These are phyloP conservation scores for Cyclargus thomasi DNA, from an alignment of 1,140 invertebrate species.

Conservation along the genomic window DNA sequence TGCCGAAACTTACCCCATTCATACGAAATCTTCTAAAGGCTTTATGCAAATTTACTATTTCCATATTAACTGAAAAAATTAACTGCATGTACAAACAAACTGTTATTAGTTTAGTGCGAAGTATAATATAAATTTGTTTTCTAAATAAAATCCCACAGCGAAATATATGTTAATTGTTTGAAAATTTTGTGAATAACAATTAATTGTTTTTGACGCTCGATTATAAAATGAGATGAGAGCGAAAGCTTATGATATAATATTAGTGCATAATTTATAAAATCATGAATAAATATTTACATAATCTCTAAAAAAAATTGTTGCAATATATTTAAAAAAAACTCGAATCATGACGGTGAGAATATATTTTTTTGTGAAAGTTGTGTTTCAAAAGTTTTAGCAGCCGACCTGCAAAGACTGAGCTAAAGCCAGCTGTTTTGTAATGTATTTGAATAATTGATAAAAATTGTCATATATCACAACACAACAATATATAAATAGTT, in stretches of 20 bases:
- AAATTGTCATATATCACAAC: not conserved
- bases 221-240: not conserved
- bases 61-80: not conserved
- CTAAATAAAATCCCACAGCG: too few relatives aligned
- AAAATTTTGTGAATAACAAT: not conserved
- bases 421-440: too few relatives aligned
- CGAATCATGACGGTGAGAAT: not conserved
- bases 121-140: too few relatives aligned
- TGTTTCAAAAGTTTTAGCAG: not conserved
- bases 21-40: too few relatives aligned
- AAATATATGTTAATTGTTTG: too few relatives aligned
- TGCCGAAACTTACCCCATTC: not conserved
- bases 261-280: too few relatives aligned
- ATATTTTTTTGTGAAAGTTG: not conserved
- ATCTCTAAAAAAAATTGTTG: too few relatives aligned
- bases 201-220: not conserved
- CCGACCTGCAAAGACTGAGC: too few relatives aligned
- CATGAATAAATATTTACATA: not conserved
- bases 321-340: too few relatives aligned
- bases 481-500: not conserved
- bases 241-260: not conserved
- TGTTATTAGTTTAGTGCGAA: too few relatives aligned
- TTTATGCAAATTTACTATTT: not conserved
- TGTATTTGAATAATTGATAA: not conserved
- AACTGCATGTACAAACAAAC: too few relatives aligned